A percentile compares a stretch with the other conserved stretches of the same genome.
These are phyloP conservation scores for Phalacrocorax aristotelis DNA, from an alignment of 2,113 vertebrate species.

Conservation along the genomic window DNA sequence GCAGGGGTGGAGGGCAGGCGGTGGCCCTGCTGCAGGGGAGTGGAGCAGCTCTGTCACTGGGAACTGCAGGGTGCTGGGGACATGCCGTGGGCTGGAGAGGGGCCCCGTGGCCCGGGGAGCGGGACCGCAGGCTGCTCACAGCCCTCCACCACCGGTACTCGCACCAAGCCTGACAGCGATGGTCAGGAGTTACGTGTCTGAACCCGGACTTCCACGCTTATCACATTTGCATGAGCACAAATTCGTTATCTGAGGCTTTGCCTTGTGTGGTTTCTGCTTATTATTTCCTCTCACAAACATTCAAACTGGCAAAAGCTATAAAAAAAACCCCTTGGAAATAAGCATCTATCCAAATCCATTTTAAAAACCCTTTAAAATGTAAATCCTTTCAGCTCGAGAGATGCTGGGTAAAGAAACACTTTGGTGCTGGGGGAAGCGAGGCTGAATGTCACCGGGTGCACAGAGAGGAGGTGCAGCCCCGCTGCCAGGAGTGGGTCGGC, in stretches of 20 bases:
- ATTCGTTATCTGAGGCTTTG: neutral
- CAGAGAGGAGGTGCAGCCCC: neutral
- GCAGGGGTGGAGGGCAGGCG: neutral
- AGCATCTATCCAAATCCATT: neutral
- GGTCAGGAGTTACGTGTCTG: neutral
- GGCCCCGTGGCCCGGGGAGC: rapidly evolving
- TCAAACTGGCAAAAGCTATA: neutral
- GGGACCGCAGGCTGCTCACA: neutral
- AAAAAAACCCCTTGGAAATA: neutral
- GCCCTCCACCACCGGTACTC: rapidly evolving
- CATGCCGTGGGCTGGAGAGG: neutral
- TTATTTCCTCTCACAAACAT: neutral
- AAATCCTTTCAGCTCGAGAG: neutral
- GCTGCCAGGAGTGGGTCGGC: rapidly evolving
- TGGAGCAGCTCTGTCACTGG: too few relatives aligned
- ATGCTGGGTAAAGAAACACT: neutral
- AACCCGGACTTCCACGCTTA: rapidly evolving
- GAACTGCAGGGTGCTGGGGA: neutral
- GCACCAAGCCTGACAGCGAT: rapidly evolving
- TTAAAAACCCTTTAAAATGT: neutral
- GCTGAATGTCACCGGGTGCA: neutral
- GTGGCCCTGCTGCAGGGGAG: rapidly evolving
- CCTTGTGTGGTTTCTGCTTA: neutral
- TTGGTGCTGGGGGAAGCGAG: rapidly evolving
- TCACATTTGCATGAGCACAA: neutral